phyloP scores from a whole-genome alignment of 1,140 invertebrate genomes.

The Galleria mellonella region DNA sequence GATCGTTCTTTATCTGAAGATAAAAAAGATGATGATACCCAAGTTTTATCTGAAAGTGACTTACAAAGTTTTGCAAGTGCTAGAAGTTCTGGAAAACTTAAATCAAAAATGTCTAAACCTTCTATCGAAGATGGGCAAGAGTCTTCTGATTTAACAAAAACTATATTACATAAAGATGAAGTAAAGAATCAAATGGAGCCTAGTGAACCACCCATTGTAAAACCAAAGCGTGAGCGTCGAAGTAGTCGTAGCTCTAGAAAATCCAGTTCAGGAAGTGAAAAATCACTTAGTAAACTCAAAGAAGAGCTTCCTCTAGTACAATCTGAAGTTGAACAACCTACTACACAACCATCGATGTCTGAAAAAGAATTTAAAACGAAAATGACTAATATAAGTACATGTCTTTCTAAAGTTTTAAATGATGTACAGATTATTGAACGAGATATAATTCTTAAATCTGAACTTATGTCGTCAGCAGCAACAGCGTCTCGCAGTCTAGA shows the following conservation, averaged over 20 bases:
- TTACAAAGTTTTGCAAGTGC: slow-evolving; percentile 78
- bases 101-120: slow-evolving; percentile 44
- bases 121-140: slow-evolving; percentile 38
- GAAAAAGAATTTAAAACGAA: slow-evolving; percentile 30
- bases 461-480: slow-evolving; percentile 77
- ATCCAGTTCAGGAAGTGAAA: slow-evolving; percentile 67
- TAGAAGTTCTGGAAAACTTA: slow-evolving; percentile 70
- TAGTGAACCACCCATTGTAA: slow-evolving; percentile 35
- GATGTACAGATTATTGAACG: slow-evolving; percentile 75
- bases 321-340: slow-evolving; percentile 16
- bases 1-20: slow-evolving; percentile 61
- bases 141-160: slow-evolving; percentile 40
- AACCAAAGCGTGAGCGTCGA: slow-evolving; percentile 44
- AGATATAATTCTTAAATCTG: slow-evolving; percentile 77
- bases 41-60: slow-evolving; percentile 71
- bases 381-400: slow-evolving; percentile 27
- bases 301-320: slow-evolving; percentile 34
- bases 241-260: slow-evolving; percentile 59
- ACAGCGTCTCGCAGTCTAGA: slow-evolving; percentile 78
- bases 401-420: slow-evolving; percentile 44
- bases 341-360: slow-evolving; percentile 12
- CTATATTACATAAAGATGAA: slow-evolving; percentile 53
- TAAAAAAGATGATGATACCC: slow-evolving; percentile 65
- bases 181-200: slow-evolving; percentile 24
- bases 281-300: slow-evolving; percentile 48